Base-by-base conservation (phyloP, 2,797 vertebrate species). In the Peromyscus aztecus region DNA sequence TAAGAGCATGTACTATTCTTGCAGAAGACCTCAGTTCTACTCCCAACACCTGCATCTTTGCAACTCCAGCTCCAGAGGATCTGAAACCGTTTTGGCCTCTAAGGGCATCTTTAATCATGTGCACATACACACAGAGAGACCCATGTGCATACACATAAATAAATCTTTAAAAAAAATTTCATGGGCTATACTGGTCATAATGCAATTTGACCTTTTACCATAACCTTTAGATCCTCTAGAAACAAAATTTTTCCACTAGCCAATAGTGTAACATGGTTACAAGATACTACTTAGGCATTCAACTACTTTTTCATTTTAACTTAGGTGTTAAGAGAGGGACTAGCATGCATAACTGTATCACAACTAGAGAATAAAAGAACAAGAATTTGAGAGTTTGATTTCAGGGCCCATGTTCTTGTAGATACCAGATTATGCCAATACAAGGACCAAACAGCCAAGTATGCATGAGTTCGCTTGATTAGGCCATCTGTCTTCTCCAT, bases 251-350 rank as follows among this genome's bases (percentile, higher is more conserved):
- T 84, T 90, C 73, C 12, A 89, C 77, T 19, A 85, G 52, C 4
- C 67, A 96, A 63, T 87, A 84, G 7, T 94, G 31, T 93, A 96
- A 40, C 19, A 65, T 61, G 23, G 10, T 78, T 49, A 96, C 40
- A 94, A 85, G 29, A 37, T 55, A 94, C 61, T 95, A 24, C 82
- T 92, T 89, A 85, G 8, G n/a, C 12, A 88, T 73, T 97, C 63
- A 94, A 57, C 55, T 61, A 80, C 5, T 21, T 6, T 75, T 84
- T 90, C n/a, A n/a, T 75, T 86, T 91, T 83, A 91, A 43, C 17
- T 61, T 34, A 91, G 19, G 19, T 89, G 23, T 71, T 81, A 29
- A 96, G 82, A 95, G 46, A 81, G 3, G 31, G 4, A 82, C 16
- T 89, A 81, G 80, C 57, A 76, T 71, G 29, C 16, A n/a, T 67